Percentiles rank a stretch among this genome's conserved stretches.
Evolutionary conservation across 2,113 vertebrate species (phyloP).

Genomic region (Nothoprocta perdicaria): DNA sequence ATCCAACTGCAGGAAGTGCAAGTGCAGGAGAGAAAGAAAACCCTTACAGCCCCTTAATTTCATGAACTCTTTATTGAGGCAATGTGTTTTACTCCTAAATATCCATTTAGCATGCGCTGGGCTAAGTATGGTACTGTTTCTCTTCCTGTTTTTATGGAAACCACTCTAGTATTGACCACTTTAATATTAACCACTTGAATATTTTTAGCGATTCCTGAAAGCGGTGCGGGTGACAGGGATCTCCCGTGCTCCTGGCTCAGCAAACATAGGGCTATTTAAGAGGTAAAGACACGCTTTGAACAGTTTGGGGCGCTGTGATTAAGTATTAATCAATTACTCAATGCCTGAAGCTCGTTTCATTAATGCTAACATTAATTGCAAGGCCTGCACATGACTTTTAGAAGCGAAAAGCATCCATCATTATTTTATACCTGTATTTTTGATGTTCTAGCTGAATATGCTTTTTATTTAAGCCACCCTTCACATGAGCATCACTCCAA

Average conservation of each 20-base stretch:
- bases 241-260: accelerated
- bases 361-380: not conserved
- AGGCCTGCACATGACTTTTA: not conserved
- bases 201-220: not conserved
- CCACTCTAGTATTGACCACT: not conserved
- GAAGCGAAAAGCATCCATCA: not conserved
- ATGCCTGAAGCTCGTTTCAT: not conserved
- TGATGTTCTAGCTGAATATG: not conserved
- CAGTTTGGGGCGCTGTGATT: not conserved
- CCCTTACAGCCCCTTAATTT: not conserved
- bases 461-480: not conserved
- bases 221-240: accelerated
- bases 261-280: accelerated
- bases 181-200: not conserved
- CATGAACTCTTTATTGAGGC: not conserved
- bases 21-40: not conserved
- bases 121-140: not conserved
- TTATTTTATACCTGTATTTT: not conserved
- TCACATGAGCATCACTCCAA: not conserved
- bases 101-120: not conserved
- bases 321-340: not conserved
- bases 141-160: constrained; percentile 14
- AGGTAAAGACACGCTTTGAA: not conserved
- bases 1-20: not conserved
- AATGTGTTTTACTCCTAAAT: not conserved